Evolutionary conservation across 2,888 invertebrate genomes (phyloP), one percentile per base, ranked within the genome.

Genomic region (Embidobia sp.): DNA sequence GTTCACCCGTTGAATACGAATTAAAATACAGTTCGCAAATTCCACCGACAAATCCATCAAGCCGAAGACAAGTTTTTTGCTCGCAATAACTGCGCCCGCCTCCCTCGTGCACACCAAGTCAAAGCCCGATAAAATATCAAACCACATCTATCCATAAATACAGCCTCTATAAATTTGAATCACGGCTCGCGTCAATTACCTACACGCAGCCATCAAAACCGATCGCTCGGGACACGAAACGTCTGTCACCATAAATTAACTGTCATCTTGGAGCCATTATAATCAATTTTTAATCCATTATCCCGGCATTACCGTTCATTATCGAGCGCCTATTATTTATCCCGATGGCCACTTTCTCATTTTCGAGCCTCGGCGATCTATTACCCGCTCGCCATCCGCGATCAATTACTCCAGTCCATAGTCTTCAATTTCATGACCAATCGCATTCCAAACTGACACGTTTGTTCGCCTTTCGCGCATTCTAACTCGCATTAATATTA

Each of bases 401-500:
- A 48, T 48, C 57, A 48, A 67, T 59, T 42, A 59, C 33, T 57
- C 49, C 33, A 15, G 48, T 59, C 42, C 16, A 35, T 44, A 55
- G 35, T 55, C 44, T 42, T 53, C 33, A n/a, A 33, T n/a, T 31
- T 16, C 40, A 44, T n/a, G 46, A 55, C 29, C 46, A 55, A 29
- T 44, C 40, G 27, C 49, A 51, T 59, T 44, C 59, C 59, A 49
- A 49, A 18, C 57, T 48, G 55, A 57, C 67, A 67, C 55, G 27
- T 29, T 37, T 35, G 37, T 57, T 48, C 57, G 59, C 49, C 49
- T 42, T 59, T 69, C 69, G 69, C 69, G 69, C 16, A 19, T 18
- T 51, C 42, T 42, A 49, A 31, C 19, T 40, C 18, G 31, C 26
- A 49, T 59, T 59, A 42, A 69, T 59, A 59, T 69, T 51, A 49